A percentile compares a stretch with the other conserved stretches of the same genome.
Evolutionary conservation across 2,888 invertebrate species (phyloP).

Genomic region (Lamproptera curius): DNA sequence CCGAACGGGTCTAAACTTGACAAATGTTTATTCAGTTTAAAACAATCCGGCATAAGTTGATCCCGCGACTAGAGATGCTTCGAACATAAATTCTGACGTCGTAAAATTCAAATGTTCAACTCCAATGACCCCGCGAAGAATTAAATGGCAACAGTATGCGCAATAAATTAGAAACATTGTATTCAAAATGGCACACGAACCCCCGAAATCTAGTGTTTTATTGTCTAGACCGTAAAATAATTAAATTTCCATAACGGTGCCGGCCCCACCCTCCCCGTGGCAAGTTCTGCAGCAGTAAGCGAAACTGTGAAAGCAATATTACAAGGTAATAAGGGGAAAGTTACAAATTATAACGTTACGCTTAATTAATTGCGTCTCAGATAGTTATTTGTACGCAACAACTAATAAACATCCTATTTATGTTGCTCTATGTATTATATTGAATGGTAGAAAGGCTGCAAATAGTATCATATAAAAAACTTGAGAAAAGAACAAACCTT

Average conservation of each 20-base stretch:
- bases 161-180: constrained; percentile 38
- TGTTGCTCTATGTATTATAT: no score
- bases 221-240: constrained; percentile 54
- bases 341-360: background rate
- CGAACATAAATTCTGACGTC: constrained; percentile 16
- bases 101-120: constrained; percentile 21
- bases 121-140: constrained; percentile 14
- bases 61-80: background rate
- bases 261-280: constrained; percentile 31
- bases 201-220: constrained; percentile 43
- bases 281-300: constrained; percentile 20
- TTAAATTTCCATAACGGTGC: constrained; percentile 58
- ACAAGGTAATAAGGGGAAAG: constrained; percentile 2
- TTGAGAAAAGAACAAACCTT: no score
- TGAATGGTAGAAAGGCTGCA: no score
- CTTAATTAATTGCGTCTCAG: background rate
- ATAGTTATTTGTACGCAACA: background rate
- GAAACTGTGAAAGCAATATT: constrained; percentile 4
- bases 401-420: no score
- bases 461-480: no score
- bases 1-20: background rate
- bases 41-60: constrained; percentile 8
- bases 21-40: background rate
- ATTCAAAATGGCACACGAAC: constrained; percentile 34
- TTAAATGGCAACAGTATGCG: constrained; percentile 17